phyloP scores from a whole-genome alignment of 2,113 vertebrate genomes.

The Diadophis punctatus region DNA sequence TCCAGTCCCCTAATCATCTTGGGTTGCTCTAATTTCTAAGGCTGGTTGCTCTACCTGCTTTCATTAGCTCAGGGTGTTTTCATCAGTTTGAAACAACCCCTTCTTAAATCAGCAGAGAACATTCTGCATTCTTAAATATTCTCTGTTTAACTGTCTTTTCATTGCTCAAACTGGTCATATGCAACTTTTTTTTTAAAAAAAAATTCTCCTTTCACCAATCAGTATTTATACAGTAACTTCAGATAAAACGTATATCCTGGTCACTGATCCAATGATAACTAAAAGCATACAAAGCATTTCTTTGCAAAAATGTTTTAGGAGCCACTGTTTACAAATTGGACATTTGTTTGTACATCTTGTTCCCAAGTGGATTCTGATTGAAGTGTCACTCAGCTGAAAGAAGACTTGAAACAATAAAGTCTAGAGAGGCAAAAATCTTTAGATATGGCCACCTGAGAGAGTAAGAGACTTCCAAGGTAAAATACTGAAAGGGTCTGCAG shows the following conservation, averaged over 20 bases:
- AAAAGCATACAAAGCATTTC: constrained; percentile 6
- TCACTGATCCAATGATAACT: constrained; percentile 37
- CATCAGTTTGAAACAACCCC: not conserved
- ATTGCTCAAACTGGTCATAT: not conserved
- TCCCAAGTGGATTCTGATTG: not conserved
- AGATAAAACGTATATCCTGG: not conserved
- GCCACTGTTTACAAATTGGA: constrained; percentile 1
- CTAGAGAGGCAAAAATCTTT: not conserved
- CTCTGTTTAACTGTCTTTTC: not conserved
- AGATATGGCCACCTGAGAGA: not conserved
- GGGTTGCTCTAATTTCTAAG: not conserved
- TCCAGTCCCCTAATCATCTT: too few species aligned
- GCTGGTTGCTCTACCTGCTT: not conserved
- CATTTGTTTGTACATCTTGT: not conserved
- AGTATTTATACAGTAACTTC: not conserved
- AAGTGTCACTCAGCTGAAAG: not conserved
- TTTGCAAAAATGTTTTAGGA: not conserved
- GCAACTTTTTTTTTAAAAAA: not conserved
- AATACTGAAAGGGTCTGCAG: not conserved
- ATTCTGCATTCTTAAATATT: not conserved
- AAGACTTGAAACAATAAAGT: not conserved
- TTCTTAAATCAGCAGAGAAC: not conserved
- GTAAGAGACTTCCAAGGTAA: not conserved
- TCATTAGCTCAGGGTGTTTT: not conserved
- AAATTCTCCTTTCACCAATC: too few species aligned